These are phyloP conservation scores for Papilio elwesi DNA, from an alignment of 2,888 invertebrate species.

Conservation along the genomic window DNA sequence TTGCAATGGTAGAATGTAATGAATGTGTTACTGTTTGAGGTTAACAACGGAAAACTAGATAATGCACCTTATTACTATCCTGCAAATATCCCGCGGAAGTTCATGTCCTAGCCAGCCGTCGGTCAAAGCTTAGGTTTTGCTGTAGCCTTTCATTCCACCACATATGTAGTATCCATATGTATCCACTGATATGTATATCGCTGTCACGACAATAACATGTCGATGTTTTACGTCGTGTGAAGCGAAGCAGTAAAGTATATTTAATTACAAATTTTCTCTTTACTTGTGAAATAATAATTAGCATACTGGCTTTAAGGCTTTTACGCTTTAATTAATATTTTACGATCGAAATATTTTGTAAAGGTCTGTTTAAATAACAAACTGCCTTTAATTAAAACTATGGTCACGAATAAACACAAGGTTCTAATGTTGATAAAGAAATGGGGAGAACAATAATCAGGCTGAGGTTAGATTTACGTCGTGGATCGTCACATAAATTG, in stretches of 20 bases:
- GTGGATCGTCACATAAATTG: too few species aligned
- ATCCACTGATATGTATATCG: background rate
- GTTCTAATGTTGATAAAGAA: background rate
- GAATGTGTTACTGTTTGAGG: too few species aligned
- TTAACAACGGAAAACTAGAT: too few species aligned
- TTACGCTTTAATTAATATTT: slow-evolving; percentile 8
- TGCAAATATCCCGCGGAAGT: too few species aligned
- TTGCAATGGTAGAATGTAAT: too few species aligned
- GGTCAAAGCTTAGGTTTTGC: too few species aligned
- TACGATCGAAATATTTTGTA: slow-evolving; percentile 12
- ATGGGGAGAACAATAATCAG: background rate
- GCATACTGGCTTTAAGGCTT: background rate
- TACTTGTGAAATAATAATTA: slow-evolving; percentile 20
- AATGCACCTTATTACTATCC: too few species aligned
- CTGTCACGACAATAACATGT: background rate
- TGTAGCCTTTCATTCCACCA: too few species aligned
- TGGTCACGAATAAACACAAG: background rate
- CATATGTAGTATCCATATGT: too few species aligned
- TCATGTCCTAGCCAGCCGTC: too few species aligned
- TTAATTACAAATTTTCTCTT: slow-evolving; percentile 21
- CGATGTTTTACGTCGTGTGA: background rate
- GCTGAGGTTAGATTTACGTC: too few species aligned
- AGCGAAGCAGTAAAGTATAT: slow-evolving; percentile 2
- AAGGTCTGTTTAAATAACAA: slow-evolving; percentile 4
- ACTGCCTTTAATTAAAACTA: slow-evolving; percentile 6